These are phyloP conservation scores for Puntigrus tetrazona DNA, from an alignment of 2,113 vertebrate genomes.

Conservation along the genomic window DNA sequence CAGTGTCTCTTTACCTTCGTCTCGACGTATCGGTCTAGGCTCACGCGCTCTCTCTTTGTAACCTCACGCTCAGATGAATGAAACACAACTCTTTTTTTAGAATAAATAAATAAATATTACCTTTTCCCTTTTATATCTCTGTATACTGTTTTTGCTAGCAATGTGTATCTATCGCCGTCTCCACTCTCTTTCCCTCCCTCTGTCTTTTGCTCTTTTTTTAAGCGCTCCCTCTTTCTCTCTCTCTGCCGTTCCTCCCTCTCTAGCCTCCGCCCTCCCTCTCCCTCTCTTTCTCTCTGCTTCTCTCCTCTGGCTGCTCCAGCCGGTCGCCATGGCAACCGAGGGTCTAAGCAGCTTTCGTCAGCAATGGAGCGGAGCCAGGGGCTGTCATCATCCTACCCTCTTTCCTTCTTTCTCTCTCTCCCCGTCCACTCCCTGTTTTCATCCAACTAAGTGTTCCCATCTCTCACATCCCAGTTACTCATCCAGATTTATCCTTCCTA, in stretches of 20 bases:
- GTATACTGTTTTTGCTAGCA: constrained; percentile 20
- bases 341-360: constrained; percentile 87
- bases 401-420: constrained; percentile 49
- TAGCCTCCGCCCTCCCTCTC: constrained; percentile 81
- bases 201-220: constrained; percentile 69
- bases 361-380: constrained; percentile 82
- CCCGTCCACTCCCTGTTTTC: constrained; percentile 49
- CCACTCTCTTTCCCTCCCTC: constrained; percentile 56
- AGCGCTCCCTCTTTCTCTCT: constrained; percentile 65
- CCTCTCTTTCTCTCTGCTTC: constrained; percentile 76
- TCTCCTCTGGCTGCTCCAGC: constrained; percentile 79
- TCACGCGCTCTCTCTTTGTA: constrained; percentile 25
- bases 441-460: constrained; percentile 17
- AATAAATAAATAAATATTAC: constrained; percentile 35
- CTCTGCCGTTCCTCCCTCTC: constrained; percentile 75
- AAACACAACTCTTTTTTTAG: background rate
- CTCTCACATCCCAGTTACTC: constrained; percentile 10
- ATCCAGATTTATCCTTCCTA: constrained; percentile 56
- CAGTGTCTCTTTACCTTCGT: constrained; percentile 64
- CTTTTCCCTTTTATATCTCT: constrained; percentile 50
- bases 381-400: constrained; percentile 75
- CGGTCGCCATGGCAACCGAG: constrained; percentile 91
- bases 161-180: constrained; percentile 54
- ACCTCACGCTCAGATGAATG: constrained; percentile 1
- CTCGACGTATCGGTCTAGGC: constrained; percentile 72